Conservation (phyloP, 2,113 vertebrate species). For the Pandion haliaetus region DNA sequence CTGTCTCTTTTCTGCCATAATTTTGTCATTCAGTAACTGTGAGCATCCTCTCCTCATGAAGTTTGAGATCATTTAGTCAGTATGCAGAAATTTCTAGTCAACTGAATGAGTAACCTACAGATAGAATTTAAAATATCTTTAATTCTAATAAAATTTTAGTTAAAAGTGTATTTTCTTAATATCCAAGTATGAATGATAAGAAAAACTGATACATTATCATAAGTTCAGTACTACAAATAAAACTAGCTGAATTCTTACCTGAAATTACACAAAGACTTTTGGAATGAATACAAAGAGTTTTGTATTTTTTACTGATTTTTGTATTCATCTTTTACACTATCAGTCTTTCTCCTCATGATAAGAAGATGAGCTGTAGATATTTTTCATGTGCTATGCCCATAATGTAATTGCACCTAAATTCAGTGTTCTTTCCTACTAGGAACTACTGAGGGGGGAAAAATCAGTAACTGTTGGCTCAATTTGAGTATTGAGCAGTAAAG, state of each 20-base stretch:
- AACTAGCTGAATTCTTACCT: neutral
- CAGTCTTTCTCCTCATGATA: neutral
- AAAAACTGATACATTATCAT: fast-evolving
- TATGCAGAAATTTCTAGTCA: neutral
- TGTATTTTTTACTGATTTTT: neutral
- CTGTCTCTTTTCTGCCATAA: neutral
- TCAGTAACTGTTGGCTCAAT: neutral
- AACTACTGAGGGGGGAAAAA: fast-evolving
- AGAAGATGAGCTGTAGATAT: neutral
- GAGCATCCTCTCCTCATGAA: neutral
- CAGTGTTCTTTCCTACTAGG: neutral
- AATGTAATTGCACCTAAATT: neutral
- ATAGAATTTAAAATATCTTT: neutral
- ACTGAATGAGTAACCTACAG: neutral
- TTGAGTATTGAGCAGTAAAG: neutral
- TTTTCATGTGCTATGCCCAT: neutral
- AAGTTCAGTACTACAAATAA: neutral
- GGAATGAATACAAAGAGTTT: neutral
- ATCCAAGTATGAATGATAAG: neutral
- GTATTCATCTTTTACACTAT: neutral
- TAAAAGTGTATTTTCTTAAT: neutral
- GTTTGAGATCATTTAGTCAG: neutral
- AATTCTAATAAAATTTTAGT: neutral
- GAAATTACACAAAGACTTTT: neutral
- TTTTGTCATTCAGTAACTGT: neutral